Evolutionary conservation across 2,113 vertebrate genomes (phyloP).

Genomic region (Marmota flaviventris): DNA sequence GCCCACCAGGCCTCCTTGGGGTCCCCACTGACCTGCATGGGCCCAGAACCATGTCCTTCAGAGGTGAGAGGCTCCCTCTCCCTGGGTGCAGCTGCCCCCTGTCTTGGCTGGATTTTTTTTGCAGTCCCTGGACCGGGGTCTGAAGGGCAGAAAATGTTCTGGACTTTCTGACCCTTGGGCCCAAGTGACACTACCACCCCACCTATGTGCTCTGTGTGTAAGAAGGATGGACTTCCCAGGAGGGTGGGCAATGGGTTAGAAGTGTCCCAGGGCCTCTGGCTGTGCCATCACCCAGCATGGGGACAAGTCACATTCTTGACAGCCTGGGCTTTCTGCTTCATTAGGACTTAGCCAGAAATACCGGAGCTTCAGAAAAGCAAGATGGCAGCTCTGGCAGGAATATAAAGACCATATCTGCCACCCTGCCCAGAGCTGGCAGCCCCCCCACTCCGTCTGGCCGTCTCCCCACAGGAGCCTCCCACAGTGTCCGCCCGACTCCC

Average conservation of each 20-base stretch:
- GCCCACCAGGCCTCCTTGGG: accelerated
- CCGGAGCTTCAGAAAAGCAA: background rate
- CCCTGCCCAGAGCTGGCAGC: background rate
- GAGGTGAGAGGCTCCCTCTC: background rate
- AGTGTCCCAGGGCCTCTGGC: no score
- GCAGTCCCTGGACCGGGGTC: no score
- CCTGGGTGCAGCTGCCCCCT: accelerated
- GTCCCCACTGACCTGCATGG: background rate
- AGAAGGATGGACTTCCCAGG: no score
- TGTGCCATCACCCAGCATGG: background rate
- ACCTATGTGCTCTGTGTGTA: background rate
- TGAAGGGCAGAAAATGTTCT: background rate
- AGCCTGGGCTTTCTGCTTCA: background rate
- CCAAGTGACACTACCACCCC: accelerated
- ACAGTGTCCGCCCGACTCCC: background rate
- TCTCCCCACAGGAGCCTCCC: background rate
- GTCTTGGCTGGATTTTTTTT: background rate
- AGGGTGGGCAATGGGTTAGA: accelerated
- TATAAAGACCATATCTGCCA: accelerated
- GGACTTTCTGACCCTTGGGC: background rate
- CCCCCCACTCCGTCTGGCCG: no score
- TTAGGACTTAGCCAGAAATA: background rate
- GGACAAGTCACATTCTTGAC: background rate
- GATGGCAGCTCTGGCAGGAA: accelerated
- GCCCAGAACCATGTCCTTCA: background rate